Percentiles rank a stretch among this genome's conserved stretches.
These are phyloP conservation scores for Eubucco bourcierii DNA, from an alignment of 2,113 vertebrate genomes.

Conservation along the genomic window DNA sequence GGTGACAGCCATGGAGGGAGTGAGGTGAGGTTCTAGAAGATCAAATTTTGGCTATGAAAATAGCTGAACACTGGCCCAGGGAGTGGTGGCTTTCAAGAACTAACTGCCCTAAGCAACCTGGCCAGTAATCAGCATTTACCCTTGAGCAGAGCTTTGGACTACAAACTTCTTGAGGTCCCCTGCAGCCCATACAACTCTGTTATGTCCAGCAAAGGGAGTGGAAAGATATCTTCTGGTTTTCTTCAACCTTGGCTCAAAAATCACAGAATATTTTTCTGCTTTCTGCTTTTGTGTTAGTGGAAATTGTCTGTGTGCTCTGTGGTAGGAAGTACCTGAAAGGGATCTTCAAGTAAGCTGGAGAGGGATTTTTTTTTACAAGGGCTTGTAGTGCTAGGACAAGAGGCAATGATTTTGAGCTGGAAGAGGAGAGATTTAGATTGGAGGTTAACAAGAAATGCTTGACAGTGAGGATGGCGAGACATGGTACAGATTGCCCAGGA, in stretches of 20 bases:
- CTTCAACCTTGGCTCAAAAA: not conserved
- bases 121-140: fast-evolving
- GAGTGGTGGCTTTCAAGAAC: not conserved
- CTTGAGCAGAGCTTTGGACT: not conserved
- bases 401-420: too few species aligned
- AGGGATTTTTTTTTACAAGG: too few species aligned
- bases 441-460: too few species aligned
- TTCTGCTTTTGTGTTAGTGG: fast-evolving
- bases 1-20: fast-evolving
- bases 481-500: too few species aligned
- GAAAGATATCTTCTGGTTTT: not conserved
- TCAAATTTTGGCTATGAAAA: fast-evolving
- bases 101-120: fast-evolving
- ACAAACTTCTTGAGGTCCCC: not conserved
- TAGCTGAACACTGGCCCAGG: fast-evolving
- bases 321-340: too few species aligned
- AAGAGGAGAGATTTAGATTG: too few species aligned
- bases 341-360: too few species aligned
- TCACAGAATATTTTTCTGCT: not conserved
- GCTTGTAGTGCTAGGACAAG: too few species aligned
- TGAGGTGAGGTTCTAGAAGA: not conserved
- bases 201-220: not conserved
- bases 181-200: fast-evolving
- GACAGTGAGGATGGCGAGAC: too few species aligned
- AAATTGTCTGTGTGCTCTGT: fast-evolving